These are phyloP conservation scores for Parauchenoglanis punctatus DNA, from an alignment of 2,797 vertebrate species.

Conservation along the genomic window DNA sequence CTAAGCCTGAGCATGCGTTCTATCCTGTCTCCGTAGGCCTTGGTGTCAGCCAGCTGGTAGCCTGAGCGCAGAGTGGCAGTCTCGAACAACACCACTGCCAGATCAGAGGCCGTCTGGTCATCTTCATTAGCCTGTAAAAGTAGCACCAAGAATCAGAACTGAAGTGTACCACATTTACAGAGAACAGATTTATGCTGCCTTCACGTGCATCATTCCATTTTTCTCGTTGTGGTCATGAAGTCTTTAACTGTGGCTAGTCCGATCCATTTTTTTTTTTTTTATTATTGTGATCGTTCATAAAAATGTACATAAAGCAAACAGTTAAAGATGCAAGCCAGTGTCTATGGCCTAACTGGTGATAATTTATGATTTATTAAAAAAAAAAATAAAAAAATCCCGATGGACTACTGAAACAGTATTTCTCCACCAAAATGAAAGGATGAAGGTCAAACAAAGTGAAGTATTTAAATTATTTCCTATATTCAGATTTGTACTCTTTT, in stretches of 20 bases:
- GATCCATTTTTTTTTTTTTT: no score
- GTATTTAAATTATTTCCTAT: neutral
- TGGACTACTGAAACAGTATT: neutral
- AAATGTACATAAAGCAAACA: no score
- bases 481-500: neutral
- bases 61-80: conserved; percentile 95
- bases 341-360: no score
- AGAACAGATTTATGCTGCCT: neutral
- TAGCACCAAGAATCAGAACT: neutral
- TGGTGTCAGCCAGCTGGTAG: conserved; percentile 92
- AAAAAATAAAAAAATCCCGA: no score
- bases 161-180: neutral
- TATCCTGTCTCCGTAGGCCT: conserved; percentile 92
- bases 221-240: neutral
- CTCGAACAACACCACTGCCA: conserved; percentile 93
- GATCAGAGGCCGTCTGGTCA: conserved; percentile 90
- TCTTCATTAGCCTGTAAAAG: conserved; percentile 82
- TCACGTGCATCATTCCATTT: neutral
- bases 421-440: neutral
- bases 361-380: no score
- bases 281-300: no score
- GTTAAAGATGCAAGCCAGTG: no score
- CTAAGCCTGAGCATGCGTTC: conserved; percentile 97
- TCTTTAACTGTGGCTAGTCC: neutral
- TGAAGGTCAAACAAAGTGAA: neutral